Evolutionary conservation across 2,888 invertebrate genomes (phyloP).

Genomic region (Liopterus haemorrhoidalis): DNA sequence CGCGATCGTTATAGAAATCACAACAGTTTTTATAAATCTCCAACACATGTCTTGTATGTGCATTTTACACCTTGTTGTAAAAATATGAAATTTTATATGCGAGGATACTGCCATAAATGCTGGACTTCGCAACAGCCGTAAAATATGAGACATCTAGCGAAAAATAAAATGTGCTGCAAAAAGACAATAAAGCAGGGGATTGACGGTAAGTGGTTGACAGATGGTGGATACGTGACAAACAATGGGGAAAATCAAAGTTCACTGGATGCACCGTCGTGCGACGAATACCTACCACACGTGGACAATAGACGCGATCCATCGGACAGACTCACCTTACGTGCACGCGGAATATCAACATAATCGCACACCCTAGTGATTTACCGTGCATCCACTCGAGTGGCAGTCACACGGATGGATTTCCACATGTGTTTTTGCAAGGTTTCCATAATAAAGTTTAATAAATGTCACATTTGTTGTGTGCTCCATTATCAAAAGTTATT

Average conservation of each 20-base stretch:
- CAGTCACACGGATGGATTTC: constrained; percentile 15
- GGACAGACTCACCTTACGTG: too few species aligned
- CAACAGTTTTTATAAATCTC: too few species aligned
- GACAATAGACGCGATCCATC: background rate
- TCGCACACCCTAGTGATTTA: constrained; percentile 17
- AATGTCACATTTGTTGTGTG: constrained; percentile 25
- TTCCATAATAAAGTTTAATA: constrained; percentile 25
- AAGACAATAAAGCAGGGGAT: constrained; percentile 23
- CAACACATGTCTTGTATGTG: too few species aligned
- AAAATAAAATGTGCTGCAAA: constrained; percentile 23
- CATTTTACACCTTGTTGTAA: too few species aligned
- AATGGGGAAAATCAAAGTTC: constrained; percentile 22
- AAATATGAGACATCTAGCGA: constrained; percentile 17
- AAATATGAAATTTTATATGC: too few species aligned
- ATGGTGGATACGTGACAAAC: constrained; percentile 23
- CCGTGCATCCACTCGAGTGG: constrained; percentile 18
- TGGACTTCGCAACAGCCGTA: constrained; percentile 18
- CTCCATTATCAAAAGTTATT: constrained; percentile 25
- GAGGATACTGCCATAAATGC: constrained; percentile 21
- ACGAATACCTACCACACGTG: constrained; percentile 13
- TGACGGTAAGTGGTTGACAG: constrained; percentile 25
- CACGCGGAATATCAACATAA: too few species aligned
- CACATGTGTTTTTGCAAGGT: constrained; percentile 24
- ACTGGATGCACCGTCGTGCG: constrained; percentile 20
- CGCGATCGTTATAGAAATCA: too few species aligned